These are phyloP conservation scores for Hafferia zeledoni DNA, from an alignment of 2,797 vertebrate genomes.

Conservation along the genomic window DNA sequence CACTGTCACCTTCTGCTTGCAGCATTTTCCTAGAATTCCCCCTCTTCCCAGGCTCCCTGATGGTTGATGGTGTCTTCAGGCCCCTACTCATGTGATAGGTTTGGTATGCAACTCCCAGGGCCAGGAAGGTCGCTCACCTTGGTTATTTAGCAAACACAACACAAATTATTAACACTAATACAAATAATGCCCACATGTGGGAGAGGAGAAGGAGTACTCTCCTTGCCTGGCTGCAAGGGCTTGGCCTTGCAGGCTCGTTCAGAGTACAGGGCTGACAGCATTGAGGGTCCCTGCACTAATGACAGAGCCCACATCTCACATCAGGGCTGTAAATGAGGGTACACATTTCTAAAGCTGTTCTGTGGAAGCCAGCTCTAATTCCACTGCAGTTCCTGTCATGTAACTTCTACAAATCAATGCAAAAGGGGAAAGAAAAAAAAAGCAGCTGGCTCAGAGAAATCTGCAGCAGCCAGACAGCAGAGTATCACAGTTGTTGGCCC, in stretches of 20 bases:
- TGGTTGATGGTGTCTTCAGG: background rate
- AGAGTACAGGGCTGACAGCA: background rate
- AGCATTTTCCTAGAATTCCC: background rate
- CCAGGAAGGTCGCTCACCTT: slow-evolving; percentile 21
- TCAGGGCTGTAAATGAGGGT: background rate
- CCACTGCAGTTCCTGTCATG: background rate
- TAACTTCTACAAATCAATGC: slow-evolving; percentile 4
- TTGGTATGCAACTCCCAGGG: background rate
- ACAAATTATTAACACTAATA: slow-evolving; percentile 60
- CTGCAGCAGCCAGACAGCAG: background rate
- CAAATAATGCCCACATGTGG: background rate
- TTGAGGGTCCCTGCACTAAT: background rate
- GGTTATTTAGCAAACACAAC: slow-evolving; percentile 11
- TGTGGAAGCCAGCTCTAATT: background rate
- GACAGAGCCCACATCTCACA: background rate
- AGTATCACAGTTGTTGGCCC: background rate
- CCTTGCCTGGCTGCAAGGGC: background rate
- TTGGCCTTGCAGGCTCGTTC: background rate
- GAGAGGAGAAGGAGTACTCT: background rate
- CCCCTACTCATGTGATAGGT: background rate
- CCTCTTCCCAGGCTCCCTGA: background rate
- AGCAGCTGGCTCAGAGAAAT: background rate
- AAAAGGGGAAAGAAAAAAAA: background rate
- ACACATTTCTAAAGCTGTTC: background rate
- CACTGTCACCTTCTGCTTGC: background rate